Evolutionary conservation across 2,113 vertebrate genomes (phyloP), one percentile per base, ranked within the genome.

Genomic region (Sarotherodon lohbergeri): DNA sequence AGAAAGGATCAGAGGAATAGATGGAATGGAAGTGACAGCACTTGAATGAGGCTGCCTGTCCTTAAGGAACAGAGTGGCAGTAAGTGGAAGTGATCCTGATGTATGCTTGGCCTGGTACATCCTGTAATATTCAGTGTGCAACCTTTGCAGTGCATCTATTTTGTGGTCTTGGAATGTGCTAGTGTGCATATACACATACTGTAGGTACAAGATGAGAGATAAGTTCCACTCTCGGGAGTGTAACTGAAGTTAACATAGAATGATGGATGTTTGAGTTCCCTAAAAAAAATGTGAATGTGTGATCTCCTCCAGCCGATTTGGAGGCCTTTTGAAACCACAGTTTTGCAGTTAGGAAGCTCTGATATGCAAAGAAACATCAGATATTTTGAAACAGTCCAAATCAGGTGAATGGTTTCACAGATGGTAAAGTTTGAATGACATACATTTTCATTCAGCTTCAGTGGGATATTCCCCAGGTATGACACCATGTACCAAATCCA

Each of bases 1-100:
- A 84, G 85, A 80, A 27, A 73, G 83, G 80, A 91, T 91, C 86
- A 85, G 80, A 91, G 81, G 57, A 85, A 29, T n/a, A 54, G 80
- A 78, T 55, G 83, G 22, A 80, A 83, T 22, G 43, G 81, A 89
- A 89, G 80, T 57, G 85, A 88, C 81, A 36, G 85, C 85, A 68
- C 85, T 91, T 66, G 68, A 86, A 88, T 54, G 56, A 81, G 71
- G 29, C 79, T 56, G 29, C 52, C 29, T 36, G 87, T 90, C 84
- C 71, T 90, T 81, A 82, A 93, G 66, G 83, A 82, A 34, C 36
- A 81, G 46, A 41, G 54, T 34, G 55, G 57, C 86, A 86, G 52
- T 79, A 88, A 90, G 88, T 90, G 83, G 32, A 82, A 89, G 82
- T 43, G 7, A 73, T 71, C 59, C 46, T 48, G 8, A 82, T 66